Evolutionary conservation across 2,888 invertebrate species (phyloP).

Genomic region (Synergus laeviventris): DNA sequence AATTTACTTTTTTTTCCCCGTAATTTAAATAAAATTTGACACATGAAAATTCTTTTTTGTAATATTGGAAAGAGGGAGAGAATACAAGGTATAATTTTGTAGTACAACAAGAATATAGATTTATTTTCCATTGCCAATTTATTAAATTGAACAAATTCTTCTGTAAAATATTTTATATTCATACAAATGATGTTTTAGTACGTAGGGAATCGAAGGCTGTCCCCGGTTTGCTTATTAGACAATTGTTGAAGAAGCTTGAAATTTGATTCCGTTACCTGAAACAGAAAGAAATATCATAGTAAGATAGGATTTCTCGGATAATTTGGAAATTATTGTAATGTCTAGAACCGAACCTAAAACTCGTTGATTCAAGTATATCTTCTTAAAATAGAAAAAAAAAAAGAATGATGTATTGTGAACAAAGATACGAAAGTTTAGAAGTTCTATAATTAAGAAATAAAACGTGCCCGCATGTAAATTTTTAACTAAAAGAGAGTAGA

Average conservation of each 20-base stretch:
- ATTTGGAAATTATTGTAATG: not conserved
- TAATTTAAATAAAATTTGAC: no score
- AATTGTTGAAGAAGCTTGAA: slow-evolving; percentile 12
- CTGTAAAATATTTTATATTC: slow-evolving; percentile 16
- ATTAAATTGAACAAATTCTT: slow-evolving; percentile 37
- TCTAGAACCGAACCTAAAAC: not conserved
- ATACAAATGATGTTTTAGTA: slow-evolving; percentile 26
- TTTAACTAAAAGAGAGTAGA: no score
- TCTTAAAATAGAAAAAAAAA: not conserved
- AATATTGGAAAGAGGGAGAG: not conserved
- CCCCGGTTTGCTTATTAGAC: not conserved
- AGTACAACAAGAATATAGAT: slow-evolving; percentile 26
- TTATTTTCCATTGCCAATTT: slow-evolving; percentile 36
- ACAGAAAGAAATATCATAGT: not conserved
- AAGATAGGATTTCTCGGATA: not conserved
- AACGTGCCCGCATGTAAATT: no score
- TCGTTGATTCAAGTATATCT: not conserved
- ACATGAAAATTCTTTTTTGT: not conserved
- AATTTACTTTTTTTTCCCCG: not conserved
- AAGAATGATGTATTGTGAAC: not conserved
- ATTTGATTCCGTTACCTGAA: slow-evolving; percentile 30
- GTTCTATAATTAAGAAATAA: no score
- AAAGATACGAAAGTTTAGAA: not conserved
- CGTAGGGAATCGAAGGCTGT: slow-evolving; percentile 5
- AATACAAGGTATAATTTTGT: slow-evolving; percentile 20